These are phyloP conservation scores for Mormyrops boulengeri DNA, from an alignment of 2,797 vertebrate species.

Conservation along the genomic window DNA sequence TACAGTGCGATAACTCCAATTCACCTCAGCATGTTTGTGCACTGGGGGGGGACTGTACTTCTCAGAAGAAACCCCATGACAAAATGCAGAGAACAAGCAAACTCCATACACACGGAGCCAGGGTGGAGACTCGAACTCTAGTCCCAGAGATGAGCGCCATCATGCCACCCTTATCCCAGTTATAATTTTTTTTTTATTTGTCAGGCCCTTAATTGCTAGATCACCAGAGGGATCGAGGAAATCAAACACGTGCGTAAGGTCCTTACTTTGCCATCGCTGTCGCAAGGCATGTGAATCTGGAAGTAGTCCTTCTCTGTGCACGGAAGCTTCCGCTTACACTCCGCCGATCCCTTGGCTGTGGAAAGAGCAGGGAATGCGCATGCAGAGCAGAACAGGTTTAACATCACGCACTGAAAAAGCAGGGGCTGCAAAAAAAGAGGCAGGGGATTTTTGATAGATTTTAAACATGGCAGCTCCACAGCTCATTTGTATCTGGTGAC, in stretches of 20 bases:
- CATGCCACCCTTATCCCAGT: neutral
- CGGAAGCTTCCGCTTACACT: constrained; percentile 68
- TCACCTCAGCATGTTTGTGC: neutral
- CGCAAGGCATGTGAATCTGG: constrained; percentile 87
- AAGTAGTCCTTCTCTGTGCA: constrained; percentile 88
- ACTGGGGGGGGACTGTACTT: neutral
- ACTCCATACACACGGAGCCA: neutral
- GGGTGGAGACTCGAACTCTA: neutral
- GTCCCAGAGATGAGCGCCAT: neutral
- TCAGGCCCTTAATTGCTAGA: neutral
- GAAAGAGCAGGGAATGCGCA: neutral
- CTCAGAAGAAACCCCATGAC: neutral
- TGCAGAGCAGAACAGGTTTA: neutral
- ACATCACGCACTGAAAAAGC: neutral
- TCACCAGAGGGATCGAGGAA: neutral
- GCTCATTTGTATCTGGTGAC: neutral
- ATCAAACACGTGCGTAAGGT: neutral
- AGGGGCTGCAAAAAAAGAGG: neutral
- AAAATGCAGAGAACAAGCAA: neutral
- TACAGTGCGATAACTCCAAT: neutral
- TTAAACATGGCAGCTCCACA: neutral
- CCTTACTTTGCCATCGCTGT: constrained; percentile 80
- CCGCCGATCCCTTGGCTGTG: constrained; percentile 78
- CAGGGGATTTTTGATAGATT: neutral
- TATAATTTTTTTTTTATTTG: neutral